Base-by-base conservation (phyloP, 2,888 invertebrate genomes). In the Belgica antarctica region DNA sequence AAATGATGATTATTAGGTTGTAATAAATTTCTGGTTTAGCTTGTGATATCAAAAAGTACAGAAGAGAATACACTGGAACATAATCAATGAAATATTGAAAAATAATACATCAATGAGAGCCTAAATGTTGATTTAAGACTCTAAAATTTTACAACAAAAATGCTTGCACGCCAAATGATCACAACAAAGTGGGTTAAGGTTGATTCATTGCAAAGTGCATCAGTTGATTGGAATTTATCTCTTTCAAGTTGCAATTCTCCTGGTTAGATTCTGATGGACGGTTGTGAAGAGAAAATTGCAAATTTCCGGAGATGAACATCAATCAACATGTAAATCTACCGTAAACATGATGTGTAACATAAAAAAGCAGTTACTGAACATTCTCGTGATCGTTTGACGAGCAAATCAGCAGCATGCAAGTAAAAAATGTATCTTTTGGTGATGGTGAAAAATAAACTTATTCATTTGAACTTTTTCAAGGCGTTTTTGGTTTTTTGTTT, bases 1-100 rank as follows among this genome's bases (percentile, higher is more conserved):
- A 59, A 59, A 59, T 59, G 59, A 59, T 59, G 59, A 25, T 62
- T 62, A 34, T 62, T 62, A 62, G 62, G 15, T 22, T 31, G 34
- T 34, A 25, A 28, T 52, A 52, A 52, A 52, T 62, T 34, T 62
- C 36, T 62, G n/a, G 17, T 22, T n/a, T 8, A 25, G 28, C 28
- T n/a, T 24, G 28, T 61, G 28, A 62, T 34, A 62, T 62, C 31
- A 62, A 17, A 19, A 62, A 28, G 31, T 25, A 41, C 7, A 17
- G 52, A 52, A 41, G 12, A 52, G 22, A 4, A 3, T 4, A n/a
- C 52, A 22, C 22, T 52, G 3, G 2, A 52, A 52, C 52, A 22
- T 52, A 52, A 52, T 46, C 15, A 22, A 31, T 62, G 22, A 27
- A n/a, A 62, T 31, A 22, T n/a, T 19, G 19, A 28, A 62, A 61